Base-by-base conservation (phyloP, 2,113 vertebrate species). In the Prunella fulvescens region DNA sequence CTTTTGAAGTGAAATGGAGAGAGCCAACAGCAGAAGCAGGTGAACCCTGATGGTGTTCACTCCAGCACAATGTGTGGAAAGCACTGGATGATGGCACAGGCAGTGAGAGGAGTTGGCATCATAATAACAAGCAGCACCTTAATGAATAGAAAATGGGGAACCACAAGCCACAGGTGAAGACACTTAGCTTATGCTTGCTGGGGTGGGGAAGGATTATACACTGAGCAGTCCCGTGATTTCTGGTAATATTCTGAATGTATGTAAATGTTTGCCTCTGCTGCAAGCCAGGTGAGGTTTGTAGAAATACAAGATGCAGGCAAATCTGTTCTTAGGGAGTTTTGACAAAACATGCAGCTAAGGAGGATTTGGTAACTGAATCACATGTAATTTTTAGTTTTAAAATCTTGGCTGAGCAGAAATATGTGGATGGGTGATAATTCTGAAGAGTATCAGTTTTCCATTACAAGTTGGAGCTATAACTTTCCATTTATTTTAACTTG, bases 401-500 rank as follows among this genome's bases (percentile, higher is more conserved):
- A 92, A 61, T 70, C 58, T 80, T 95, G 81, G 87, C 87, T 77
- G 51, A 91, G 67, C 22, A 88, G 24, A 95, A 47, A 26, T 73
- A 91, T 91, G 84, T 77, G 78, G 29, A 90, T 88, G 79, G 69
- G 71, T 93, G 94, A 93, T 92, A 95, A 96, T 83, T 93, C 54
- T 80, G 77, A 78, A 73, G 74, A 65, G 26, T 94, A 90, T 95
- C 79, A 74, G 56, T 80, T 96, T 95, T 93, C 81, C 85, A 56
- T 88, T 95, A 91, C 39, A 77, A 70, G 74, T 28, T 62, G 26
- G 51, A 72, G 56, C 56, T 93, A 66, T 83, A 94, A 86, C 81
- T 93, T 95, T 94, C 62, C 71, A 48, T 95, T 95, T 93, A 94
- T 95, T 96, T 95, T 89, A 90, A 88, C 67, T 96, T 81, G 62